Evolutionary conservation across 2,888 invertebrate species (phyloP).

Genomic region (Podotricha telesiphe): DNA sequence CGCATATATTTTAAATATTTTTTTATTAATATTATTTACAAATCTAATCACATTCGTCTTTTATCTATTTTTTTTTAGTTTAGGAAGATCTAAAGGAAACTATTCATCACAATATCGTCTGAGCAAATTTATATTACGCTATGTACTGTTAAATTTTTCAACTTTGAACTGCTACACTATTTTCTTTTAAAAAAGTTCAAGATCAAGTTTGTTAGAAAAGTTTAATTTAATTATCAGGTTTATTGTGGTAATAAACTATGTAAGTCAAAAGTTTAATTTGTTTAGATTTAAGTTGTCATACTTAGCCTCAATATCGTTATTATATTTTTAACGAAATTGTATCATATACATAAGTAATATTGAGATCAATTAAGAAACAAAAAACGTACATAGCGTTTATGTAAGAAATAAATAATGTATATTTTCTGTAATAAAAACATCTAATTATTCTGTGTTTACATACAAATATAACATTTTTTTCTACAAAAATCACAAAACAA

Average conservation of each 20-base stretch:
- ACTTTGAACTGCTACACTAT: too few species aligned
- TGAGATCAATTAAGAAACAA: neutral
- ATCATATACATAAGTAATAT: too few species aligned
- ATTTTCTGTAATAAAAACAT: neutral
- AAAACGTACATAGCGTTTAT: neutral
- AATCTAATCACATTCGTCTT: constrained; percentile 81
- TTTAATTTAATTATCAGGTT: too few species aligned
- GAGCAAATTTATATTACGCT: constrained; percentile 52
- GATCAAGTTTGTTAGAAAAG: too few species aligned
- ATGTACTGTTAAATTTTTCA: constrained; percentile 38
- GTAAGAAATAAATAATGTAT: neutral
- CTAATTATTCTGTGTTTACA: constrained; percentile 8
- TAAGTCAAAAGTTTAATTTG: too few species aligned
- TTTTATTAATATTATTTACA: constrained; percentile 80
- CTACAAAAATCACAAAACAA: constrained; percentile 1
- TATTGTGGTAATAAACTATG: too few species aligned
- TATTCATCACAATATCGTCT: constrained; percentile 56
- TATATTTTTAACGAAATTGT: too few species aligned
- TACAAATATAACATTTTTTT: constrained; percentile 1
- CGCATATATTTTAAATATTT: constrained; percentile 52
- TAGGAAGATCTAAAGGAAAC: constrained; percentile 56
- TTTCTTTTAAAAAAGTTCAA: neutral
- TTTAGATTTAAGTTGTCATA: too few species aligned
- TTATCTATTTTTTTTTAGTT: constrained; percentile 67
- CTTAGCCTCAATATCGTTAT: too few species aligned